A percentile compares a stretch with the other conserved stretches of the same genome.
These are phyloP conservation scores for Polyploca ridens DNA, from an alignment of 2,888 invertebrate genomes.

Conservation along the genomic window DNA sequence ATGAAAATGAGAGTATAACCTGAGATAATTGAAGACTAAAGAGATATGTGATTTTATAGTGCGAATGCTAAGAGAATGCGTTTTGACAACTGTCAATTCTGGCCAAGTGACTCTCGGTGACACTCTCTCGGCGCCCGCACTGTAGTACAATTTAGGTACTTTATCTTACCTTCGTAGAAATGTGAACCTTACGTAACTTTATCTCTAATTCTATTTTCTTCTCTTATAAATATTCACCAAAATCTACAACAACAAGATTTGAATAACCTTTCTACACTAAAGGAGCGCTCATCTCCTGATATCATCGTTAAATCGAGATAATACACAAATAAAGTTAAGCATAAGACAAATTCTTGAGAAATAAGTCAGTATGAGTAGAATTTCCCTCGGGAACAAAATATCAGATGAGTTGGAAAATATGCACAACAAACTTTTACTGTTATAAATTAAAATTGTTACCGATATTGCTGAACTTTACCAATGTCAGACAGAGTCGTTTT, in stretches of 20 bases:
- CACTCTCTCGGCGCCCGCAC: too few species aligned
- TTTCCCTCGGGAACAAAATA: not conserved
- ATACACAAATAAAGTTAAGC: not conserved
- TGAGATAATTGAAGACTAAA: too few species aligned
- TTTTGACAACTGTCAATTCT: too few species aligned
- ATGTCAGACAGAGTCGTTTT: not conserved
- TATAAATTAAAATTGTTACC: slow-evolving; percentile 2
- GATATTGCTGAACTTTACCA: not conserved
- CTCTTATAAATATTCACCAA: not conserved
- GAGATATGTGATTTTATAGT: too few species aligned
- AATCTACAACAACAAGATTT: not conserved
- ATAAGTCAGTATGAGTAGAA: not conserved
- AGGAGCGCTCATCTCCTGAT: not conserved
- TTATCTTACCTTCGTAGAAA: too few species aligned
- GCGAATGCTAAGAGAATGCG: too few species aligned
- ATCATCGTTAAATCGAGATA: not conserved
- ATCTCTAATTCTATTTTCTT: not conserved
- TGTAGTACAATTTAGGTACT: too few species aligned
- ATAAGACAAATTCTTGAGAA: not conserved
- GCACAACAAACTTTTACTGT: not conserved
- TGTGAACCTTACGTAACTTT: too few species aligned
- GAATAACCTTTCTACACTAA: not conserved
- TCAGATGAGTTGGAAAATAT: slow-evolving; percentile 6
- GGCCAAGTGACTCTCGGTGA: too few species aligned
- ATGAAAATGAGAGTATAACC: too few species aligned